Base-by-base conservation (phyloP, 2,888 invertebrate genomes). In the Mesorhabditis spiculigera region DNA sequence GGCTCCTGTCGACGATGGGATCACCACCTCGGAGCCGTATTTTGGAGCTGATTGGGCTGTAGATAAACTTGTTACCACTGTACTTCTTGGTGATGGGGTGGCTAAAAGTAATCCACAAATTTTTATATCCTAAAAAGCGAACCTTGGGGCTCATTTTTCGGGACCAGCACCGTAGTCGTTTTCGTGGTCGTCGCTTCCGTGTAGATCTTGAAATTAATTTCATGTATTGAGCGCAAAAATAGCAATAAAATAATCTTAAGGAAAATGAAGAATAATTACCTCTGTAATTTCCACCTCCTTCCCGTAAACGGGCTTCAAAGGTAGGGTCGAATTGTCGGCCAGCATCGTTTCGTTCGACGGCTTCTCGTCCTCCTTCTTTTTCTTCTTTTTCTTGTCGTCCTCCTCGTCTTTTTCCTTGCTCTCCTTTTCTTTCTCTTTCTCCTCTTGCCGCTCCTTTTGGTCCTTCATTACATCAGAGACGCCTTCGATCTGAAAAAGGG, bases 381-480 rank as follows among this genome's bases (percentile, higher is more conserved):
- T 50, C 58, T 50, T 50, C 58, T 50, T n/a, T 3, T 50, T 50
- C 3, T 50, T 50, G 10, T 50, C 58, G n/a, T 50, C 58, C n/a
- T 50, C 58, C n/a, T 50, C 58, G n/a, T 50, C 58, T 3, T 50
- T 50, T 50, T 50, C 58, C 58, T 50, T 50, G 2, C n/a, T n/a
- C n/a, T 50, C n/a, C 58, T 50, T n/a, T 13, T 50, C 58, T 50
- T 50, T 50, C n/a, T 50, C 58, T 50, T 50, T 50, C 58, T 50
- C 58, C 8, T 50, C 58, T 50, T 50, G 58, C n/a, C 58, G 58
- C n/a, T 50, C 58, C n/a, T 50, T 50, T 50, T 50, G 58, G 10
- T 10, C 58, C n/a, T 50, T 50, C 58, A 50, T 50, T n/a, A 50
- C n/a, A n/a, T 50, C 58, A 10, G 10, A 10, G n/a, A 50, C n/a